Percentiles rank a stretch among this genome's conserved stretches.
Evolutionary conservation across 2,888 invertebrate species (phyloP).

Genomic region (Xestia rhomboidea): DNA sequence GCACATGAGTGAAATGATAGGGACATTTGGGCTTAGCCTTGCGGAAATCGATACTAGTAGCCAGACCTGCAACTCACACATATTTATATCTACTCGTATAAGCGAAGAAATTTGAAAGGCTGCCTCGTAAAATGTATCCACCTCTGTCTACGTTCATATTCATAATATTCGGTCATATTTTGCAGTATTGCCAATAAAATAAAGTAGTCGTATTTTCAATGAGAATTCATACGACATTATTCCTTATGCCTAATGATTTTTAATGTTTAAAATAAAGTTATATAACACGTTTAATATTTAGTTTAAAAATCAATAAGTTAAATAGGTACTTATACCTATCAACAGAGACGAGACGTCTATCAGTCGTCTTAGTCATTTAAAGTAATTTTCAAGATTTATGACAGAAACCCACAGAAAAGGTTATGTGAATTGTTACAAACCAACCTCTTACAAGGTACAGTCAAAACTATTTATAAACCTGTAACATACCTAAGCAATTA

Average conservation of each 20-base stretch:
- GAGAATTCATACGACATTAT: conserved; percentile 52
- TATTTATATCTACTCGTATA: conserved; percentile 68
- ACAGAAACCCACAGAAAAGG: not conserved
- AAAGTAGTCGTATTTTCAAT: conserved; percentile 61
- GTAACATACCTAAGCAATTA: not conserved
- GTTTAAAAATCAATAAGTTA: not conserved
- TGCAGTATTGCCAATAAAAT: conserved; percentile 65
- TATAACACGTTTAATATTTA: not conserved
- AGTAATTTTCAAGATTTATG: not conserved
- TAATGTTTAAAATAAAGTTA: not conserved
- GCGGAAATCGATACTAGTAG: conserved; percentile 76
- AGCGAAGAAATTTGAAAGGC: conserved; percentile 71
- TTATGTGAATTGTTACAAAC: not conserved
- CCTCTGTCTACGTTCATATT: conserved; percentile 62
- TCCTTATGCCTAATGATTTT: conserved; percentile 36
- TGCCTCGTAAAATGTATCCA: conserved; percentile 67
- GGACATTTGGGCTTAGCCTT: conserved; percentile 69
- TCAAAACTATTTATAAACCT: not conserved
- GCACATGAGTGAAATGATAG: conserved; percentile 54
- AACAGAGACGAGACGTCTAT: not conserved
- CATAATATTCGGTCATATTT: conserved; percentile 61
- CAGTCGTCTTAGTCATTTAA: not conserved
- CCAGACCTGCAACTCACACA: conserved; percentile 72
- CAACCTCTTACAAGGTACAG: not conserved
- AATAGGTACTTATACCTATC: conserved; percentile 1